phyloP scores from a whole-genome alignment of 2,113 vertebrate genomes.

The Entomyzon cyanotis region DNA sequence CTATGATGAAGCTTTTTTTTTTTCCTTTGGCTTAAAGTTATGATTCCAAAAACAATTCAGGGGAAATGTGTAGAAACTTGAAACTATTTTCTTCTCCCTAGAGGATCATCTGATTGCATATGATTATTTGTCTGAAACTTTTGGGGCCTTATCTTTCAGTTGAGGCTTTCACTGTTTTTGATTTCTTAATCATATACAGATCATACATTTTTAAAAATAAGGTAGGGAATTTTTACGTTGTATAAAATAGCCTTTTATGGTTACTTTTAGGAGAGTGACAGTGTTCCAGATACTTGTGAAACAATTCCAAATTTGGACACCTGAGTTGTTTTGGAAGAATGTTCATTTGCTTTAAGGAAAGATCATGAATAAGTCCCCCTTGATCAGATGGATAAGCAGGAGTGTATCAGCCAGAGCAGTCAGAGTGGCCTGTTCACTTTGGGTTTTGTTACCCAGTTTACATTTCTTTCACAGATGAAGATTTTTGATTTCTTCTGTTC shows the following conservation, averaged over 20 bases:
- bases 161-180: neutral
- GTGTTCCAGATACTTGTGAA: neutral
- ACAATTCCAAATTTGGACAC: conserved; percentile 40
- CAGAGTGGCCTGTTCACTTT: neutral
- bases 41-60: neutral
- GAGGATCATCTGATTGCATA: neutral
- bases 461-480: neutral
- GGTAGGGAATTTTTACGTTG: neutral
- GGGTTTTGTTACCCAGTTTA: neutral
- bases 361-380: neutral
- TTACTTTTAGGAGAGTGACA: neutral
- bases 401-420: neutral
- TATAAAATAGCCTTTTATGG: conserved; percentile 27
- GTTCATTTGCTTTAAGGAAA: neutral
- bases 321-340: conserved; percentile 33
- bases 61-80: neutral
- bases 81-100: neutral
- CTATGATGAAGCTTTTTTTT: neutral
- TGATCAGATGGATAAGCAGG: neutral
- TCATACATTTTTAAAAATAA: neutral
- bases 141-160: neutral
- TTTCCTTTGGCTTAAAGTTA: neutral
- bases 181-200: neutral
- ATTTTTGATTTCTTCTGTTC: neutral
- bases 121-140: neutral